Base-by-base conservation (phyloP, 2,888 invertebrate genomes). In the Conus canariensis region DNA sequence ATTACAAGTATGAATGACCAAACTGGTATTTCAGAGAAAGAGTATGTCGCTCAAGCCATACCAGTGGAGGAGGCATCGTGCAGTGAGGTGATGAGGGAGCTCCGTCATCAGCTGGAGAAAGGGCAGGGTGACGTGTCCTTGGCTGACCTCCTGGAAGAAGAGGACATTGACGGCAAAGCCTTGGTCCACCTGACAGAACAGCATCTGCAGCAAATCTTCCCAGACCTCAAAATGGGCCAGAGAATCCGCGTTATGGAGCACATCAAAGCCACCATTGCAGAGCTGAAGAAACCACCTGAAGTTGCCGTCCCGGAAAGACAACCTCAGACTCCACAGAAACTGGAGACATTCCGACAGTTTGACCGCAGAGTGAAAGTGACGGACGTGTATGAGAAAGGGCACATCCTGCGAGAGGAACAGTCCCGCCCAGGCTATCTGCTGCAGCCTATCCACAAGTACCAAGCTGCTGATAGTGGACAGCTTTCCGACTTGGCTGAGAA, bases 121-220 rank as follows among this genome's bases (percentile, higher is more conserved):
- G 59, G 56, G 56, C 74, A 58, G 14, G 85, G 58, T n/a, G 89
- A 89, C 22, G 22, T 85, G 12, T 64, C 85, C 22, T 59, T 89
- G n/a, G 89, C 85, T 70, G 90, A 91, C 59, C 74, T 60, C 4
- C 12, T 91, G 70, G 88, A 80, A 10, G 87, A 86, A 16, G 86
- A 90, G 85, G 74, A 86, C 70, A 80, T 91, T 7, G 59, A 88
- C 64, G 91, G 91, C 7, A 82, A 90, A 30, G 64, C 86, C 64
- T 89, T 91, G 25, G 77, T 82, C 14, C 83, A 80, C 7, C 77
- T 91, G 45, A 88, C 67, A 16, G 90, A 91, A 58, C 56, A 83
- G 0, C 90, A 90, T 77, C 67, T 91, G 9, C 59, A 83, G 22
- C 25, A 88, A 58, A 45, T 90, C 22, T 82, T 86, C n/a, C 86